A percentile compares a stretch with the other conserved stretches of the same genome.
These are phyloP conservation scores for Cinara cedri DNA, from an alignment of 2,888 invertebrate species.

Conservation along the genomic window DNA sequence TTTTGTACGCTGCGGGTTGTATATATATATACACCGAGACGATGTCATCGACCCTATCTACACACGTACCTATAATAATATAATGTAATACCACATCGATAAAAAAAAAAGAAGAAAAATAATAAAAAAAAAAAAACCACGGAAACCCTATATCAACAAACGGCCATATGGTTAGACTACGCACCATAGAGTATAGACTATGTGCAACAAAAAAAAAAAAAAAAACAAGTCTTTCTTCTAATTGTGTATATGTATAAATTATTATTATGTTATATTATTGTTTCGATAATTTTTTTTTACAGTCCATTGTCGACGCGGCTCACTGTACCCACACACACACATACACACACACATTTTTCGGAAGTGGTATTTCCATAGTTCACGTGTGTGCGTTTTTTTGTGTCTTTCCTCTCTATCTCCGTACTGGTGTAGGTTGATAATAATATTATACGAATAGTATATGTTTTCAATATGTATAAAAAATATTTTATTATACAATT, in stretches of 20 bases:
- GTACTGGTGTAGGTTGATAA: conserved; percentile 31
- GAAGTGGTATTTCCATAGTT: conserved; percentile 47
- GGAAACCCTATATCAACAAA: too few relatives aligned
- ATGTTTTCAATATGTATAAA: conserved; percentile 32
- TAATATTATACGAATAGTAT: too few relatives aligned
- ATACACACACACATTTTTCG: conserved; percentile 20
- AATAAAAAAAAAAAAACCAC: conserved; percentile 9
- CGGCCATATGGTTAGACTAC: conserved; percentile 33
- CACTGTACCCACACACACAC: neutral
- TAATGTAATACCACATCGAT: too few relatives aligned
- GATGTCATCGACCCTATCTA: too few relatives aligned
- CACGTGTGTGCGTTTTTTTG: too few relatives aligned
- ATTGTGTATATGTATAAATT: conserved; percentile 12
- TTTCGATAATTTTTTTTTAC: conserved; percentile 24
- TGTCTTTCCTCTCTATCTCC: too few relatives aligned
- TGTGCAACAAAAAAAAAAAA: too few relatives aligned
- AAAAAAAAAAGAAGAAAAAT: too few relatives aligned
- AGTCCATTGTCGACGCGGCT: conserved; percentile 34
- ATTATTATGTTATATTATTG: conserved; percentile 34
- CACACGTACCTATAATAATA: too few relatives aligned
- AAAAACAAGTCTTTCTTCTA: conserved; percentile 15
- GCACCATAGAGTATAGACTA: neutral
- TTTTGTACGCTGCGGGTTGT: too few relatives aligned
- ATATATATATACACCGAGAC: too few relatives aligned
- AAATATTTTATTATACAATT: neutral